Conservation (phyloP, 2,888 invertebrate genomes). For the Megastigmus dorsalis region DNA sequence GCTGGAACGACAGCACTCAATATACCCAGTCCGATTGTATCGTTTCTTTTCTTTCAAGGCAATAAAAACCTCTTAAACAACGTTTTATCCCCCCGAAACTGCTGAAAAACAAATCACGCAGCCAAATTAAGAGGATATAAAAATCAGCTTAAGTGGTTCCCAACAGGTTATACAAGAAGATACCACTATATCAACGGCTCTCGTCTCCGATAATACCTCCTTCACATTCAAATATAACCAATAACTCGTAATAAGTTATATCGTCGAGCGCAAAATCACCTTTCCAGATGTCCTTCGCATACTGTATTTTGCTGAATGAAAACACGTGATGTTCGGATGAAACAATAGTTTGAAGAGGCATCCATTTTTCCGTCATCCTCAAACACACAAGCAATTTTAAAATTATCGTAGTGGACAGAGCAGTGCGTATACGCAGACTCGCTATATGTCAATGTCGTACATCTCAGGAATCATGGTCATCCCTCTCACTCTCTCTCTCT, state of each 20-base stretch:
- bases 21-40: too few relatives aligned
- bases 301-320: too few relatives aligned
- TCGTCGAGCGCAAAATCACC: too few relatives aligned
- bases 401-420: constrained; percentile 8
- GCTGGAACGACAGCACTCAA: too few relatives aligned
- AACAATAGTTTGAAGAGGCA: too few relatives aligned
- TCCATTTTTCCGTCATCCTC: background rate
- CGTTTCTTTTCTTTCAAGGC: background rate
- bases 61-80: constrained; percentile 14
- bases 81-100: background rate
- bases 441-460: background rate
- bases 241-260: too few relatives aligned
- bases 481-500: background rate
- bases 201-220: constrained; percentile 9
- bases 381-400: background rate
- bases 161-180: constrained; percentile 20
- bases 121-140: constrained; percentile 35
- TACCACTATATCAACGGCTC: constrained; percentile 13
- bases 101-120: constrained; percentile 29
- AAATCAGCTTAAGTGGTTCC: constrained; percentile 49
- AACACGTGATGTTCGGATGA: too few relatives aligned
- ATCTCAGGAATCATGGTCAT: background rate
- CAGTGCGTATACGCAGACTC: background rate
- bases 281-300: background rate
- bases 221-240: too few relatives aligned